phyloP scores from a whole-genome alignment of 2,888 invertebrate species.

The Tetranychus truncatus region DNA sequence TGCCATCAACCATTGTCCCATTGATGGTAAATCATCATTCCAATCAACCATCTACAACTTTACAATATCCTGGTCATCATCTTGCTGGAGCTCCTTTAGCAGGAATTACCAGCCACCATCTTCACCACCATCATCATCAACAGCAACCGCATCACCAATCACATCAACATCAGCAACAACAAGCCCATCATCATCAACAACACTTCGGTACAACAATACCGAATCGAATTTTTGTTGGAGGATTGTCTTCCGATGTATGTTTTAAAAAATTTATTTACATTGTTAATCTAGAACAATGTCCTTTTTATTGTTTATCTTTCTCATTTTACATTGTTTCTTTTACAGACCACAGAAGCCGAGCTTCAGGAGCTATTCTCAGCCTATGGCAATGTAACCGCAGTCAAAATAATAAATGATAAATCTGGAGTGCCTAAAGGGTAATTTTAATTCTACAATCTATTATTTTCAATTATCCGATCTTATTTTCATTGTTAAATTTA shows the following conservation, averaged over 20 bases:
- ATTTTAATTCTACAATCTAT: slow-evolving; percentile 15
- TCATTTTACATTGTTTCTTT: slow-evolving; percentile 10
- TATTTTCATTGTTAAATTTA: background rate
- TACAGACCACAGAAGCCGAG: slow-evolving; percentile 66
- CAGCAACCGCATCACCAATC: background rate
- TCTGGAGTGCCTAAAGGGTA: slow-evolving; percentile 80
- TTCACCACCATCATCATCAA: background rate
- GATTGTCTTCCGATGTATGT: slow-evolving; percentile 58
- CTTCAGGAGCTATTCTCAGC: slow-evolving; percentile 73
- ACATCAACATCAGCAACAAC: background rate
- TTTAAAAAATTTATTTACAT: background rate
- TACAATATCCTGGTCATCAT: background rate
- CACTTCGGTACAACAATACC: slow-evolving; percentile 15
- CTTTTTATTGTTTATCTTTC: background rate
- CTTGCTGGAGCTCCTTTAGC: background rate
- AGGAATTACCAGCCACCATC: background rate
- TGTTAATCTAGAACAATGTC: background rate
- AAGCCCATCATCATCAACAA: background rate
- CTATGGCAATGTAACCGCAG: slow-evolving; percentile 53
- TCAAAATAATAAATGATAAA: slow-evolving; percentile 82
- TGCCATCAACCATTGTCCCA: background rate
- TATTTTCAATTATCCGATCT: background rate
- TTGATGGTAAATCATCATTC: background rate
- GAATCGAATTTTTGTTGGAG: slow-evolving; percentile 72
- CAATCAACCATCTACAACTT: background rate